Conservation (phyloP, 2,888 invertebrate genomes). For the Lasioglossum oenotherae region DNA sequence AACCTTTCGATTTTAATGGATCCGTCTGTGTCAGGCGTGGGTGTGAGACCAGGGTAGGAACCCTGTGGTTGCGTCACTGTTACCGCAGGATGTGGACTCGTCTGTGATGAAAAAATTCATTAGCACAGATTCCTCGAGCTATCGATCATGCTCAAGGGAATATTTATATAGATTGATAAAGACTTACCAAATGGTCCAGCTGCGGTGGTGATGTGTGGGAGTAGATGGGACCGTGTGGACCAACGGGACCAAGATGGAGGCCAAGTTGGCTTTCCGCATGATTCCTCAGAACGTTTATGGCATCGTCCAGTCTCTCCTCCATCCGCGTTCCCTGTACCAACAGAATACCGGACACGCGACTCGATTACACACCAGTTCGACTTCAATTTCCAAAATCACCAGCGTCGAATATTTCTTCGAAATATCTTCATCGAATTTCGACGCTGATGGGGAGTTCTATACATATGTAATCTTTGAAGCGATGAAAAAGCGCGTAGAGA, state of each 20-base stretch:
- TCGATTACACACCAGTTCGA: slow-evolving; percentile 77
- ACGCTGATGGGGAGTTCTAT: slow-evolving; percentile 12
- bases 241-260: slow-evolving; percentile 81
- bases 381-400: background rate
- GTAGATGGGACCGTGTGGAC: slow-evolving; percentile 85
- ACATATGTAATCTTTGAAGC: background rate
- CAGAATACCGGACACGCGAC: slow-evolving; percentile 79
- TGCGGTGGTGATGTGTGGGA: slow-evolving; percentile 86
- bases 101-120: slow-evolving; percentile 73
- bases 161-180: background rate
- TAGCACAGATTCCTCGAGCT: background rate
- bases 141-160: background rate
- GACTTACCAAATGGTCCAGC: slow-evolving; percentile 84
- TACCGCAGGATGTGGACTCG: slow-evolving; percentile 84
- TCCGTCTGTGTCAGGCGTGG: slow-evolving; percentile 86
- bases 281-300: slow-evolving; percentile 96
- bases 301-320: slow-evolving; percentile 98
- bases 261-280: slow-evolving; percentile 95
- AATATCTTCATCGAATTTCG: background rate
- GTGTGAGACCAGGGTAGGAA: slow-evolving; percentile 85
- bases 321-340: slow-evolving; percentile 92
- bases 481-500: slow-evolving; percentile 23
- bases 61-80: slow-evolving; percentile 84
- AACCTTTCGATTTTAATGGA: slow-evolving; percentile 89
- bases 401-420: background rate